Evolutionary conservation across 2,888 invertebrate species (phyloP), one percentile per base, ranked within the genome.

Genomic region (Sinodicranocentrus sp.): DNA sequence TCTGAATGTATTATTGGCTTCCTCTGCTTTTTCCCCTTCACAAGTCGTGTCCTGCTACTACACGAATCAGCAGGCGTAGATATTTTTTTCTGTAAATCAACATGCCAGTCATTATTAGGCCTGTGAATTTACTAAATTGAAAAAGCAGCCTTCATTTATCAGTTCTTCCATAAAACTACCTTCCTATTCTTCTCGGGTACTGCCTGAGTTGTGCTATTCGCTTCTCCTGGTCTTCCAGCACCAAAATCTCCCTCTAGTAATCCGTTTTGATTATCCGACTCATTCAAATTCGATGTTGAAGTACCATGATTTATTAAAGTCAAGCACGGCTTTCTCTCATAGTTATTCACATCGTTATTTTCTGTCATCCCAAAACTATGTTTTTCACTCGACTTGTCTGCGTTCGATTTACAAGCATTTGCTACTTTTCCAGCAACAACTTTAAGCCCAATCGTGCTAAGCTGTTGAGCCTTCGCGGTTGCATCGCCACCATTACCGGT

Each of bases 401-500:
- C 13, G 21, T n/a, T 63, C 15, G 21, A 3, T 44, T 78, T 78
- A 19, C 19, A 13, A 0, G 43, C 8, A 15, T 25, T 70, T n/a
- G 13, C 13, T 6, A 39, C 33, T 39, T 82, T 82, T 13, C 44
- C 76, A 2, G 82, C 33, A 26, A 82, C 72, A 15, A 85, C 83
- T 67, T 82, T 82, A n/a, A 83, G 52, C 1, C 85, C 75, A 6
- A 83, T 82, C 39, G 75, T 83, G 43, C 71, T 82, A 0, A 82
- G 70, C 28, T 84, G 82, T 28, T 86, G 65, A 1, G 75, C 75
- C 23, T 79, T 84, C 13, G 63, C 65, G 0, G 19, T 8, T 52
- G 57, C 48, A 17, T 44, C 75, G 1, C 26, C 48, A 5, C n/a
- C n/a, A 10, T n/a, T 43, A 21, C 15, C 44, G 25, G 23, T 17